These are phyloP conservation scores for Halcyon chelicuti DNA, from an alignment of 2,797 vertebrate genomes.

Conservation along the genomic window DNA sequence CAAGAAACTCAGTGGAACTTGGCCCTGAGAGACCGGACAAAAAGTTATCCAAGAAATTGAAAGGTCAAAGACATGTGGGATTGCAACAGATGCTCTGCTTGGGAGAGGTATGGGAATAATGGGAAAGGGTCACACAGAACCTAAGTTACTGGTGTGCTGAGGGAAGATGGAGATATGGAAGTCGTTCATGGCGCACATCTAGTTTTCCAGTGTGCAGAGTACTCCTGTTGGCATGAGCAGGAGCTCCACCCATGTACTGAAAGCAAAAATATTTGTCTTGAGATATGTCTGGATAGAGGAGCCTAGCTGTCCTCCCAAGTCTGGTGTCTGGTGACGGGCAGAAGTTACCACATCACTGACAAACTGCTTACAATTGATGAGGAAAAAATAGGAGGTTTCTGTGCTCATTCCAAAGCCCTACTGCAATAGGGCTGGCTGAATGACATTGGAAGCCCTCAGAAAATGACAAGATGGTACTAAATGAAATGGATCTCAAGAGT, in stretches of 20 bases:
- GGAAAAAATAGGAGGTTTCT: background rate
- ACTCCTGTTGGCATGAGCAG: background rate
- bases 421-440: background rate
- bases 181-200: conserved; percentile 1
- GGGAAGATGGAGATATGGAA: conserved; percentile 24
- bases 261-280: conserved; percentile 27
- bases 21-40: background rate
- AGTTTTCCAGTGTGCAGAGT: background rate
- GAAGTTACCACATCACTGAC: background rate
- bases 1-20: background rate
- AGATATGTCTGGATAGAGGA: background rate
- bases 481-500: background rate
- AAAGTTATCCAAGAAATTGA: conserved; percentile 30
- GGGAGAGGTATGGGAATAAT: background rate
- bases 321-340: background rate
- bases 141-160: background rate
- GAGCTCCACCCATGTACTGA: background rate
- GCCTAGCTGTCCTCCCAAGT: background rate
- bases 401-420: background rate
- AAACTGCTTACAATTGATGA: background rate
- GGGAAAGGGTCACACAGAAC: conserved; percentile 9
- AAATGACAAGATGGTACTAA: background rate
- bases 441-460: background rate
- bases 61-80: conserved; percentile 42
- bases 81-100: conserved; percentile 10